Conservation (phyloP, 2,797 vertebrate species). For the Spatula versicolor region DNA sequence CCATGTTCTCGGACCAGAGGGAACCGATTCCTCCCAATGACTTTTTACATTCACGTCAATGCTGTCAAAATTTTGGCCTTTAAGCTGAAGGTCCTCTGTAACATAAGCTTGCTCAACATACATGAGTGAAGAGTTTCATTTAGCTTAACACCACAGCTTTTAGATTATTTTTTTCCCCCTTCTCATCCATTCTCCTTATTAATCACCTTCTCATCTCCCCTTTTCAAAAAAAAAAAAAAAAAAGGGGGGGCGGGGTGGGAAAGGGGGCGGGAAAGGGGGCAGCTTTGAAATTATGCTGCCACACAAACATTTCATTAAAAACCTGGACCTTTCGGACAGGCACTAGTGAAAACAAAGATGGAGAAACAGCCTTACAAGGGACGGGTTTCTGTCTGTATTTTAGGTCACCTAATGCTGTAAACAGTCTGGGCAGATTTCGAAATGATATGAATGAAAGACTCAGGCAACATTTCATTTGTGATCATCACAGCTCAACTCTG, state of each 20-base stretch:
- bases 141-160: background rate
- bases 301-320: background rate
- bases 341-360: background rate
- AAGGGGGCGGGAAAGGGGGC: rapidly evolving
- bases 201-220: background rate
- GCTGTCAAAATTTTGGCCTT: background rate
- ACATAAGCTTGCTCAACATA: background rate
- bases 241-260: too few species aligned
- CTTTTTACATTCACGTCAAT: background rate
- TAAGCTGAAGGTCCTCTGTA: background rate
- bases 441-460: background rate
- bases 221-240: background rate
- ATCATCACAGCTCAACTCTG: background rate
- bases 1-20: background rate
- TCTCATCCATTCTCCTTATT: background rate
- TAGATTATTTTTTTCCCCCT: rapidly evolving
- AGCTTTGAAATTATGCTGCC: background rate
- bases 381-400: background rate
- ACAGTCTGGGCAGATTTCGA: background rate
- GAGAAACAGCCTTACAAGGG: background rate
- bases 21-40: background rate
- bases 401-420: background rate
- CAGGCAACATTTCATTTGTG: background rate
- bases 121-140: background rate
- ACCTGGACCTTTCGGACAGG: background rate